Evolutionary conservation across 1,140 invertebrate species (phyloP), one percentile per base, ranked within the genome.

Genomic region (Chlorops oryzae): DNA sequence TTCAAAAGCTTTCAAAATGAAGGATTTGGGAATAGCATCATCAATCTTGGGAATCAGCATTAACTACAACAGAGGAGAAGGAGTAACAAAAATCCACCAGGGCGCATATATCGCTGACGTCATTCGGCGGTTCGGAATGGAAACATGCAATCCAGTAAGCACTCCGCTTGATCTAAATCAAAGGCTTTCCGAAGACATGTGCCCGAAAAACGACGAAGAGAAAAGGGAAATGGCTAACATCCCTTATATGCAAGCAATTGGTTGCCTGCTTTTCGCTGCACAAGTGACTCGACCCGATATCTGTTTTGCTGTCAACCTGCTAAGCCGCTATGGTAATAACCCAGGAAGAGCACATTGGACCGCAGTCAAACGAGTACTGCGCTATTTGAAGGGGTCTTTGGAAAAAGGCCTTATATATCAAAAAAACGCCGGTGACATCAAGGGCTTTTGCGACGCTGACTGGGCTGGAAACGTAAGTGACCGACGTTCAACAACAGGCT

Each of bases 211-310:
- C 48, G 51, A 55, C 28, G 49, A 28, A 25, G 41, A 40, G 44
- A 40, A 44, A 25, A 21, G 25, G 20, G 35, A 47, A 40, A 50
- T 50, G 9, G 43, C 53, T 42, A 63, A 48, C 55, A 54, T 53
- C 46, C 54, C 54, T 12, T 69, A 25, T 43, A 49, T 41, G 47
- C 37, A 57, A 42, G 44, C 35, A 1, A 57, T 75, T 10, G 68
- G 73, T 20, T 32, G 59, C 1, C 48, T 76, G 5, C 55, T 74
- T 32, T 76, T 72, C 45, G 7, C 69, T 3, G 34, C 69, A 0
- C 22, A 57, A 2, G 58, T 45, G 23, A 73, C 73, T 3, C 53
- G 73, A 50, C 73, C 73, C n/a, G 70, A 76, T 50, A 69, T 76
- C 13, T 12, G 59, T 5, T 73, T 59, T 61, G 58, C 65, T 4